Percentiles rank a stretch among this genome's conserved stretches.
These are phyloP conservation scores for Phyllotreta cruciferae DNA, from an alignment of 2,888 invertebrate genomes.

Conservation along the genomic window DNA sequence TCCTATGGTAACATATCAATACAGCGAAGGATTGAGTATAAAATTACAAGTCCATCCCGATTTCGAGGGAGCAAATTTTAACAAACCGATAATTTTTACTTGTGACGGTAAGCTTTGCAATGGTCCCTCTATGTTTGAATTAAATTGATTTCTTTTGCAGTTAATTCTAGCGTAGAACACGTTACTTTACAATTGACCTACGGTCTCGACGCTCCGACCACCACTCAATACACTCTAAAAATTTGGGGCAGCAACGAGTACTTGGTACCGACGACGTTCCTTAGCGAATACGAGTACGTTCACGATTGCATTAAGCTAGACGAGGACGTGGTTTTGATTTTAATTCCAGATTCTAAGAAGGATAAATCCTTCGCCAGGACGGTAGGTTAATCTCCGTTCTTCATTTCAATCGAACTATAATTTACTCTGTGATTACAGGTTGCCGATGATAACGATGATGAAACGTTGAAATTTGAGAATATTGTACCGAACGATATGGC, in stretches of 20 bases:
- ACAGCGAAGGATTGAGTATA: slow-evolving; percentile 81
- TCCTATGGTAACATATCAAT: slow-evolving; percentile 81
- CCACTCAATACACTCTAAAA: slow-evolving; percentile 68
- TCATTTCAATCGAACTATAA: neutral
- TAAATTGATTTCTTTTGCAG: slow-evolving; percentile 63
- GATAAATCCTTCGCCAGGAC: slow-evolving; percentile 79
- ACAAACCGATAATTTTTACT: slow-evolving; percentile 81
- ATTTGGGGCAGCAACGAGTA: slow-evolving; percentile 91
- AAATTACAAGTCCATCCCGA: slow-evolving; percentile 83
- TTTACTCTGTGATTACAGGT: slow-evolving; percentile 57
- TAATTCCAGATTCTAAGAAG: slow-evolving; percentile 71
- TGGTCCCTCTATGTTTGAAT: no score
- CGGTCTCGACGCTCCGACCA: slow-evolving; percentile 70
- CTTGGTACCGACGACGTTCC: slow-evolving; percentile 79
- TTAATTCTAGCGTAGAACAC: slow-evolving; percentile 85
- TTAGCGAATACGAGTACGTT: slow-evolving; percentile 92
- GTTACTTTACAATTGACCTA: slow-evolving; percentile 85
- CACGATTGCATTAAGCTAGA: slow-evolving; percentile 93
- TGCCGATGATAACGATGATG: slow-evolving; percentile 80
- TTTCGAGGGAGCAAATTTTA: slow-evolving; percentile 58
- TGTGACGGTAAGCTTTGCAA: slow-evolving; percentile 78
- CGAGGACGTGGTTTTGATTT: slow-evolving; percentile 78
- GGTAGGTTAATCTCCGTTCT: slow-evolving; percentile 57
- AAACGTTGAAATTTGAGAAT: slow-evolving; percentile 78
- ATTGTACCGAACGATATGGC: slow-evolving; percentile 78